Conservation (phyloP, 1,140 invertebrate species). For the Vollenhovia emeryi region DNA sequence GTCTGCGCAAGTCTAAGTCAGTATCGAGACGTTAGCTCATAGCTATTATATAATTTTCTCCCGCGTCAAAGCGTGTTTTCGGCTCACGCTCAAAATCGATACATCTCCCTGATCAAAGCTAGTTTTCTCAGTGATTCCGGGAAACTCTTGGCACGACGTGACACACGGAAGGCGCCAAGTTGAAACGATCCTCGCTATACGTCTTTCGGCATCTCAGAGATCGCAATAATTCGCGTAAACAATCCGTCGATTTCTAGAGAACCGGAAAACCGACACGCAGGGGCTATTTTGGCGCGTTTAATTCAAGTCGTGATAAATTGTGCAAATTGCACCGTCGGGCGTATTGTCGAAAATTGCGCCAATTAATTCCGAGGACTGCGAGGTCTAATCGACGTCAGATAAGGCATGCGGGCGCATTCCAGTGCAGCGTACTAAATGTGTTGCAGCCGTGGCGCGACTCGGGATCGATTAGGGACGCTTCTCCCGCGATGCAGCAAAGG, state of each 20-base stretch:
- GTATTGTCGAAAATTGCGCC: not conserved
- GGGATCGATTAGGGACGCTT: conserved; percentile 74
- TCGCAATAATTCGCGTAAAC: conserved; percentile 3
- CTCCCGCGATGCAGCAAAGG: conserved; percentile 63
- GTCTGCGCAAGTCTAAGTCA: not conserved
- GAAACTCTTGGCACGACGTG: conserved; percentile 65
- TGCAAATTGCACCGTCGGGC: not conserved
- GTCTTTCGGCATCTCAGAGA: not conserved
- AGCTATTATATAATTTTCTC: conserved; percentile 34
- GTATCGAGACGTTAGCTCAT: conserved; percentile 28
- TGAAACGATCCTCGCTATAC: not conserved
- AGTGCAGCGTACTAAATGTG: conserved; percentile 21
- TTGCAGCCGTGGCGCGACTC: conserved; percentile 62
- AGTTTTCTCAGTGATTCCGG: conserved; percentile 45
- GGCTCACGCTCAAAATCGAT: conserved; percentile 56
- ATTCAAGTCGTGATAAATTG: not conserved
- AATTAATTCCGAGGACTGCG: not conserved
- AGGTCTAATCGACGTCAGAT: not conserved
- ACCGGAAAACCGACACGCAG: not conserved
- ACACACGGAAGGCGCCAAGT: conserved; percentile 4
- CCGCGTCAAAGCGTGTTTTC: conserved; percentile 32
- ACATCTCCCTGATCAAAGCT: conserved; percentile 64
- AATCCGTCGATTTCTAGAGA: conserved; percentile 11
- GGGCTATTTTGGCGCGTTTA: not conserved
- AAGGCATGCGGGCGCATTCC: not conserved